These are phyloP conservation scores for Stomatorhinus walkeri DNA, from an alignment of 2,797 vertebrate genomes.

Conservation along the genomic window DNA sequence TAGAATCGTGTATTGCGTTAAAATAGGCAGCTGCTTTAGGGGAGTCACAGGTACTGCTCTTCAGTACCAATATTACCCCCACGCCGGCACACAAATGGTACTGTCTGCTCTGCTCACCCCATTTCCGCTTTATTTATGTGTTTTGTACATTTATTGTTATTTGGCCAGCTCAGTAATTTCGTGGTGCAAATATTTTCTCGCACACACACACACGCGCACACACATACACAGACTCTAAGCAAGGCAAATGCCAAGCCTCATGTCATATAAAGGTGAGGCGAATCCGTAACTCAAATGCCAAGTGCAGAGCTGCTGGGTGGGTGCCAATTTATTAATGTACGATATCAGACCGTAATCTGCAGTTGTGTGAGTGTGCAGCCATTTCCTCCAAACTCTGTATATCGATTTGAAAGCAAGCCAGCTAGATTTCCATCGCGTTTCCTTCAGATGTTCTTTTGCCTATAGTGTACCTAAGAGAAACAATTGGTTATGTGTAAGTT, in stretches of 20 bases:
- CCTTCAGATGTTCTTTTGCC: neutral
- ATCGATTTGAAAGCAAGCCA: neutral
- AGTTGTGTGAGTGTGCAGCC: neutral
- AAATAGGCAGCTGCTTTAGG: neutral
- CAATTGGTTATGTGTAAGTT: neutral
- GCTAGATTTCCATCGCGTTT: neutral
- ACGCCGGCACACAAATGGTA: neutral
- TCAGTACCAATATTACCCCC: neutral
- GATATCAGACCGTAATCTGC: neutral
- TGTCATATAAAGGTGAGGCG: conserved; percentile 4
- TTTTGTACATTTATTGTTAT: neutral
- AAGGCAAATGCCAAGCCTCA: neutral
- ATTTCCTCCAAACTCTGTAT: neutral
- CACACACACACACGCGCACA: neutral
- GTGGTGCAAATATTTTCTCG: neutral
- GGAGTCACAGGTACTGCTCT: neutral
- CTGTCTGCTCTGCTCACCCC: neutral
- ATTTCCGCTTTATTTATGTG: neutral
- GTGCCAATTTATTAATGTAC: neutral
- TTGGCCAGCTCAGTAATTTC: neutral
- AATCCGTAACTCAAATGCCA: conserved; percentile 7
- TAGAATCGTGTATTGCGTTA: neutral
- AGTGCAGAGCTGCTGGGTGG: neutral
- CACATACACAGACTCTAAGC: neutral
- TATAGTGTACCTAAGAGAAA: conserved; percentile 5